Evolutionary conservation across 2,888 invertebrate species (phyloP).

Genomic region (Adineta ricciae): DNA sequence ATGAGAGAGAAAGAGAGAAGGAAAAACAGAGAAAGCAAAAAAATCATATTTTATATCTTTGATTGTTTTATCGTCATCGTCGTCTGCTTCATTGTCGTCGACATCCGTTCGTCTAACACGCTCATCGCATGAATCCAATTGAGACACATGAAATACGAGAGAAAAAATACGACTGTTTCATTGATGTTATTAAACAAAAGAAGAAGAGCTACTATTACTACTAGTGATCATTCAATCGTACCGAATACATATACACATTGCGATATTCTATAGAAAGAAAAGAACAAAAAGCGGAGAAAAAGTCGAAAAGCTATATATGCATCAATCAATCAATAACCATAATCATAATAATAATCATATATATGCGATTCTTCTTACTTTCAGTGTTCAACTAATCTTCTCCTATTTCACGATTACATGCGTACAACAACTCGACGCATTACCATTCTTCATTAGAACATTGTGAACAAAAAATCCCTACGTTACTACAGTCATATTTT

Average conservation of each 20-base stretch:
- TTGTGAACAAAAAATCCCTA: not conserved
- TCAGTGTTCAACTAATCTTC: not conserved
- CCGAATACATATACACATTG: not conserved
- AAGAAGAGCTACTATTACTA: not conserved
- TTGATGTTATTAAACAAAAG: not conserved
- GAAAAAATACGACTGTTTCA: not conserved
- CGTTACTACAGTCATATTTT: not conserved
- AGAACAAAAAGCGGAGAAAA: not conserved
- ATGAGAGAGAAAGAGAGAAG: not conserved
- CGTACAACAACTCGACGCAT: not conserved
- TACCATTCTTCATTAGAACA: not conserved
- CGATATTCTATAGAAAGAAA: not conserved
- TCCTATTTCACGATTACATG: not conserved
- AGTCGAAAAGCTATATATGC: not conserved
- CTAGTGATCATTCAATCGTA: not conserved
- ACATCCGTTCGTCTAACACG: not conserved
- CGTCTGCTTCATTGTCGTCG: not conserved
- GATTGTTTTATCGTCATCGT: not conserved
- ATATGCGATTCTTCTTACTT: not conserved
- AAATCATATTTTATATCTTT: constrained; percentile 3
- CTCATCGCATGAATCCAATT: not conserved
- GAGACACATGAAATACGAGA: not conserved
- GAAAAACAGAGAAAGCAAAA: not conserved
- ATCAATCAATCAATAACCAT: not conserved
- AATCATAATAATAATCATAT: too few species aligned